Evolutionary conservation across 2,888 invertebrate species (phyloP).

Genomic region (Lithosia quadra): DNA sequence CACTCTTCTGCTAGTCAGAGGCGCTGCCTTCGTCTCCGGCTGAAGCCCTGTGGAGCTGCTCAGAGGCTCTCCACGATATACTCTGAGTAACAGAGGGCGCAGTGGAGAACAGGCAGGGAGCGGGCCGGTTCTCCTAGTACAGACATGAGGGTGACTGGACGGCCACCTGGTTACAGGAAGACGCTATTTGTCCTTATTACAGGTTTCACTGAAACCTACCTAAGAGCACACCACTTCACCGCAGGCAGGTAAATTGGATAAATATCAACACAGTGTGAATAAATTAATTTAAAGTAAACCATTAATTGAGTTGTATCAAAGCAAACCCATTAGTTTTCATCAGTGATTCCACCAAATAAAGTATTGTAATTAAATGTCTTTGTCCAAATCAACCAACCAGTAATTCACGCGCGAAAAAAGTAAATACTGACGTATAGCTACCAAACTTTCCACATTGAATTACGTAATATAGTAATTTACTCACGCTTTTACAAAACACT

Average conservation of each 20-base stretch:
- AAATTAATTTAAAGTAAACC: conserved; percentile 4
- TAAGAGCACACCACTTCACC: no score
- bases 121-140: no score
- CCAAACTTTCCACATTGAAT: conserved; percentile 15
- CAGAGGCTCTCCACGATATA: no score
- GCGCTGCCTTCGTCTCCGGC: no score
- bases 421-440: neutral
- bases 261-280: neutral
- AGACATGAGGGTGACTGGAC: no score
- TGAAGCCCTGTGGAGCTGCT: no score
- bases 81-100: no score
- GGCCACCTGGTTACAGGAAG: no score
- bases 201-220: no score
- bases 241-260: neutral
- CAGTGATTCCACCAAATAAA: neutral
- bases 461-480: conserved; percentile 21
- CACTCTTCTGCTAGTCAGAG: no score
- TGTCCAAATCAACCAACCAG: conserved; percentile 12
- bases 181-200: no score
- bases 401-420: conserved; percentile 7
- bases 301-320: conserved; percentile 18
- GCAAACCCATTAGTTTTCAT: conserved; percentile 11
- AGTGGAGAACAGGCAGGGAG: no score
- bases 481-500: conserved; percentile 25
- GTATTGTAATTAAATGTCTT: conserved; percentile 7